These are phyloP conservation scores for Lipotes vexillifer DNA, from an alignment of 2,113 vertebrate species.

Conservation along the genomic window DNA sequence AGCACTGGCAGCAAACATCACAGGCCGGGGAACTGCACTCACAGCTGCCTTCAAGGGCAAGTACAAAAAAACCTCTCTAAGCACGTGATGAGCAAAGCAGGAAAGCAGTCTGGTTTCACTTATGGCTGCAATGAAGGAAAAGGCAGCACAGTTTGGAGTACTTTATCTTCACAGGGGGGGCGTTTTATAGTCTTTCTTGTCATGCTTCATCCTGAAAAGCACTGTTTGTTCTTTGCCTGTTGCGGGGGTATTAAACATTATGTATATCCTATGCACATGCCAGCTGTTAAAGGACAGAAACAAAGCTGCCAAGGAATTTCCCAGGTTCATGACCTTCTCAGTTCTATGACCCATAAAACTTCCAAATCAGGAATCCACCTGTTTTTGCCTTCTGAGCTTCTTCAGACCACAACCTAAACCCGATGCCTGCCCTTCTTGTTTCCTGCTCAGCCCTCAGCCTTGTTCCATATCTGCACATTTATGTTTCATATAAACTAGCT, in stretches of 20 bases:
- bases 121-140: not conserved
- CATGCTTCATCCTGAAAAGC: not conserved
- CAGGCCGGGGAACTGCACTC: not conserved
- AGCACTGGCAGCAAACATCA: not conserved
- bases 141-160: not conserved
- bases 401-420: not conserved
- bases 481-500: not conserved
- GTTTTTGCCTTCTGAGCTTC: not conserved
- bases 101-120: not conserved
- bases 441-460: not conserved
- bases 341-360: not conserved
- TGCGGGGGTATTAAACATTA: not conserved
- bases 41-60: not conserved
- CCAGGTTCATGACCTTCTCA: not conserved
- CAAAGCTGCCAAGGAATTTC: not conserved
- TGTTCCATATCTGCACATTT: not conserved
- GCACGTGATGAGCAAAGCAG: accelerated
- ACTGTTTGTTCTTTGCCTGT: not conserved
- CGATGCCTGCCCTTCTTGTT: not conserved
- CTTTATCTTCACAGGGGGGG: not conserved
- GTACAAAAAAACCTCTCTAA: not conserved
- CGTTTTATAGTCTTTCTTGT: not conserved
- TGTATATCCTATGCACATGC: not conserved
- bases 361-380: slow-evolving; percentile 8
- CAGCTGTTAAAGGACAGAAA: not conserved